Evolutionary conservation across 2,113 vertebrate genomes (phyloP).

Genomic region (Stigmatopora nigra): DNA sequence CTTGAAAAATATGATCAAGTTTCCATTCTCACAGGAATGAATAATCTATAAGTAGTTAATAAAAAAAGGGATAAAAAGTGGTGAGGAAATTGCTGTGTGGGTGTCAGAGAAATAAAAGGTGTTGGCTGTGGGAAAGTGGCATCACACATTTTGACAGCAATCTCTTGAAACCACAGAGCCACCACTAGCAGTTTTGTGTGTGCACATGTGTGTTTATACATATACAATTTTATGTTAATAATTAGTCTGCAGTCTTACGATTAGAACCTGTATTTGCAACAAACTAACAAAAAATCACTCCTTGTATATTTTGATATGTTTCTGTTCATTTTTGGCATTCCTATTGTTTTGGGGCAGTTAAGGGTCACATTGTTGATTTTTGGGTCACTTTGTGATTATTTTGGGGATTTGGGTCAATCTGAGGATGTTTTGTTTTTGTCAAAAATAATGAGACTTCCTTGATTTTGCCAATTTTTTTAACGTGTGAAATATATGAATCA

Average conservation of each 20-base stretch:
- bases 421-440: too few relatives aligned
- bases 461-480: too few relatives aligned
- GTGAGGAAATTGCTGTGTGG: slow-evolving; percentile 22
- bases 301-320: too few relatives aligned
- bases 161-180: slow-evolving; percentile 40
- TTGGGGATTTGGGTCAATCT: too few relatives aligned
- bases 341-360: too few relatives aligned
- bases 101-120: slow-evolving; percentile 29
- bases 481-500: too few relatives aligned
- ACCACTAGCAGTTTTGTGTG: slow-evolving; percentile 6
- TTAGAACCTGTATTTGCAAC: too few relatives aligned
- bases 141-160: slow-evolving; percentile 14
- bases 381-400: too few relatives aligned
- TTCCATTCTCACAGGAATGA: background rate
- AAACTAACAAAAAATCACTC: too few relatives aligned
- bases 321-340: too few relatives aligned
- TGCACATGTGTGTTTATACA: background rate
- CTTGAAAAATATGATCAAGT: background rate
- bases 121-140: slow-evolving; percentile 64
- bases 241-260: background rate
- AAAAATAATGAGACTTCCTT: too few relatives aligned
- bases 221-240: background rate
- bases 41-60: slow-evolving; percentile 20
- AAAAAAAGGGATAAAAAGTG: slow-evolving; percentile 20
- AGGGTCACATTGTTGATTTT: too few relatives aligned